Conservation (phyloP, 2,113 vertebrate species). For the Synodontis membranacea region DNA sequence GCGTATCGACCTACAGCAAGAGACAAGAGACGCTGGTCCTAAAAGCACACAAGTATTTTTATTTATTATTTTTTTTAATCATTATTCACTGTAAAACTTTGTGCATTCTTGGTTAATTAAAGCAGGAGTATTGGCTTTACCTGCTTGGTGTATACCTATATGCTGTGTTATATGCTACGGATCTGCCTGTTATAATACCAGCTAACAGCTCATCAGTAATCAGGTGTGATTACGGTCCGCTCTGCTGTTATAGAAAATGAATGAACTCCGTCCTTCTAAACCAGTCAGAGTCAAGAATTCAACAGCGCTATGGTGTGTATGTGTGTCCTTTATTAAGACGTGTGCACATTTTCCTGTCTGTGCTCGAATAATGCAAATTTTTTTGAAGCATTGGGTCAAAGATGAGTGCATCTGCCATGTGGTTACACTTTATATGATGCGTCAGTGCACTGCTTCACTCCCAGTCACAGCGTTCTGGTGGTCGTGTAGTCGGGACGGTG, state of each 20-base stretch:
- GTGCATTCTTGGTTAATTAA: background rate
- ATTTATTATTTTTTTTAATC: background rate
- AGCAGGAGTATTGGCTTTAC: slow-evolving; percentile 58
- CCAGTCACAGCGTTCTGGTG: background rate
- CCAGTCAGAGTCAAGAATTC: background rate
- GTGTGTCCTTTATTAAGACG: background rate
- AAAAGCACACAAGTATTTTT: slow-evolving; percentile 45
- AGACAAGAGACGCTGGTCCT: slow-evolving; percentile 56
- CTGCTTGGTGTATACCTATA: slow-evolving; percentile 15
- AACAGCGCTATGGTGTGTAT: background rate
- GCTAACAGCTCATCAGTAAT: background rate
- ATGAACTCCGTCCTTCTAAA: background rate
- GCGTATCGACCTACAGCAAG: slow-evolving; percentile 21
- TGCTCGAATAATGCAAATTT: background rate
- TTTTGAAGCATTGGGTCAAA: background rate
- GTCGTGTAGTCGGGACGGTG: background rate
- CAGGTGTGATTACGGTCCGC: background rate
- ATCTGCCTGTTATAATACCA: slow-evolving; percentile 15
- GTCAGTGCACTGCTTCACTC: background rate
- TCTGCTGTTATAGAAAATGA: background rate
- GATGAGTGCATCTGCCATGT: background rate
- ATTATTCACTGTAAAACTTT: background rate
- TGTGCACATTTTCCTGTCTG: background rate
- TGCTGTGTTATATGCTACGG: background rate
- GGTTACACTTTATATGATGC: background rate